phyloP scores from a whole-genome alignment of 2,888 invertebrate species.

The Drosophila antonietae region DNA sequence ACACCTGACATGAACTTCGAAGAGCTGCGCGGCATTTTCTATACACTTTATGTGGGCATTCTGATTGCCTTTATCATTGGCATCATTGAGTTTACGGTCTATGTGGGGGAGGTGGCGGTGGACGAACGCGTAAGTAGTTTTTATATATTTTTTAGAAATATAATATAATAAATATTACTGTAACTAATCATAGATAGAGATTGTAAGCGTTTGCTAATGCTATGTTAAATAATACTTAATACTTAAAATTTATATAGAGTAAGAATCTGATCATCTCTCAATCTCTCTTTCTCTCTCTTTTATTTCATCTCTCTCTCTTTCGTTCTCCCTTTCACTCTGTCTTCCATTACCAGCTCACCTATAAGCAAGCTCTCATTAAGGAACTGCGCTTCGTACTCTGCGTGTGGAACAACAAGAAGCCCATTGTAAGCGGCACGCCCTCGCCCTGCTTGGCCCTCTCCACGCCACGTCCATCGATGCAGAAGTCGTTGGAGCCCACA shows the following conservation, averaged over 20 bases:
- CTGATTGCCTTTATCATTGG: slow-evolving; percentile 90
- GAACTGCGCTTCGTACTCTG: slow-evolving; percentile 76
- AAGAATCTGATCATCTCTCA: too few relatives aligned
- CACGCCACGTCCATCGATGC: slow-evolving; percentile 66
- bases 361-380: slow-evolving; percentile 67
- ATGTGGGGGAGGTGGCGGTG: slow-evolving; percentile 91
- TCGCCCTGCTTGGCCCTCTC: slow-evolving; percentile 60
- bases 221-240: too few relatives aligned
- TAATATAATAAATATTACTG: too few relatives aligned
- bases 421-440: slow-evolving; percentile 62
- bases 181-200: too few relatives aligned
- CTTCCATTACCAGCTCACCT: slow-evolving; percentile 48
- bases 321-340: neutral
- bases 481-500: slow-evolving; percentile 66
- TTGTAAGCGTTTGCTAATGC: too few relatives aligned
- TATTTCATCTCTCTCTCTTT: too few relatives aligned
- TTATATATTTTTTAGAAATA: too few relatives aligned
- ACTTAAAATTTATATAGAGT: too few relatives aligned
- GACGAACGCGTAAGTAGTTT: slow-evolving; percentile 88
- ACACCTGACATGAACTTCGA: slow-evolving; percentile 77
- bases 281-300: too few relatives aligned
- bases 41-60: slow-evolving; percentile 91
- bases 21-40: slow-evolving; percentile 95
- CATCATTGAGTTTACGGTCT: slow-evolving; percentile 92
- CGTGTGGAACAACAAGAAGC: slow-evolving; percentile 81